Base-by-base conservation (phyloP, 2,113 vertebrate genomes). In the Dendropsophus ebraccatus region DNA sequence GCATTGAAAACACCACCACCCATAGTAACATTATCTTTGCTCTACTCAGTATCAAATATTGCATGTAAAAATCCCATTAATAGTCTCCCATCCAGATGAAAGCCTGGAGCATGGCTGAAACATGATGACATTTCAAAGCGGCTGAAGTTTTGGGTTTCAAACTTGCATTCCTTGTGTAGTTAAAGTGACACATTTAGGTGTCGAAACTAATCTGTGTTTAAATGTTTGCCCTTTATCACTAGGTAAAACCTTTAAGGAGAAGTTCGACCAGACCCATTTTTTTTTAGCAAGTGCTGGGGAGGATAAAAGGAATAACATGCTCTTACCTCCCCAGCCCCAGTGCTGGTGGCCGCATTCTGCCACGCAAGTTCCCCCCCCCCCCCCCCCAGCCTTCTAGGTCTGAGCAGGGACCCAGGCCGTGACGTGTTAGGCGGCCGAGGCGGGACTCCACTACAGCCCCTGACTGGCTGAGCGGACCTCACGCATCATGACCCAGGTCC, bases 91-190 rank as follows among this genome's bases (percentile, higher is more conserved):
- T 54, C 49, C 25, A 77, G 47, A 50, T 30, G 25, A 19, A 77
- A 54, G 74, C 74, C 74, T 11, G 47, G 10, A 49, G 49, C 74
- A 77, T 21, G 25, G 74, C 74, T 77, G 74, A 54, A 77, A 52
- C 49, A 52, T 54, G 74, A 77, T 30, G 25, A 32, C 49, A 54
- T 77, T 54, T 54, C 49, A 77, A 54, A 77, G 74, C 16, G 32
- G 17, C 47, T 52, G 16, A 13, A 77, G 74, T 52, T 74, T 74
- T 52, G 35, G 1, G 19, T 77, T 77, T 54, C 47, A 77, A 45
- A n/a, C 5, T 52, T 10, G 54, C 37, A 47, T 74, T 70, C 32
- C 37, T 47, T n/a, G 41, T 74, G 17, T 12, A 32, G 2, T 23
- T 70, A 23, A 2, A 74, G 37, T 14, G 62, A 73, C 10, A 74